Evolutionary conservation across 2,888 invertebrate species (phyloP), one percentile per base, ranked within the genome.

Genomic region (Pecten maximus): DNA sequence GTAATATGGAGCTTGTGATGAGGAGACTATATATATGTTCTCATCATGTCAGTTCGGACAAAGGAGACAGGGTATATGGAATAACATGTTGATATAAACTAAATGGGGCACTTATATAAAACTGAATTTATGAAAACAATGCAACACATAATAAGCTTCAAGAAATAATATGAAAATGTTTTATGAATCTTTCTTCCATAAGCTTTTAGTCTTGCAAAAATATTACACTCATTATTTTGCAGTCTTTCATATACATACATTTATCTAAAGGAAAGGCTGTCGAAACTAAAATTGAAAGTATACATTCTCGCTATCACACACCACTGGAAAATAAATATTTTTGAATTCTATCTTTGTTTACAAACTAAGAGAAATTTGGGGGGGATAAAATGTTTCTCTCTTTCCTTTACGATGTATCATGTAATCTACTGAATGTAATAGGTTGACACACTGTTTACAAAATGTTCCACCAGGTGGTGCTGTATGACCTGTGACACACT

Each of bases 281-380:
- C n/a, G 3, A 28, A 74, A 35, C 35, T n/a, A n/a, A n/a, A n/a
- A 74, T 28, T 28, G 74, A 74, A 74, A 74, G 28, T 35, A 74
- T 74, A 6, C 74, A 74, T 74, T 35, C 35, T n/a, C 50, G 15
- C 23, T 0, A 0, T 35, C 35, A 35, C 74, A 74, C 35, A 35
- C 28, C 28, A 74, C 74, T 74, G 28, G 35, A 74, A 74, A 74
- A 74, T 74, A 74, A 74, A 74, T 74, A 74, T n/a, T 74, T 15
- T 15, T 74, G 35, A 28, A 74, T 28, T 4, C 28, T 35, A 35
- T 74, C 28, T 28, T 10, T 74, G 15, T 15, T 74, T 12, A 74
- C 12, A 19, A n/a, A 35, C 74, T 74, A 23, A 10, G 19, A 2
- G 23, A n/a, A 60, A 74, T 15, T 35, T 74, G 28, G 35, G 35